These are phyloP conservation scores for Indicator maculatus DNA, from an alignment of 2,113 vertebrate species.

Conservation along the genomic window DNA sequence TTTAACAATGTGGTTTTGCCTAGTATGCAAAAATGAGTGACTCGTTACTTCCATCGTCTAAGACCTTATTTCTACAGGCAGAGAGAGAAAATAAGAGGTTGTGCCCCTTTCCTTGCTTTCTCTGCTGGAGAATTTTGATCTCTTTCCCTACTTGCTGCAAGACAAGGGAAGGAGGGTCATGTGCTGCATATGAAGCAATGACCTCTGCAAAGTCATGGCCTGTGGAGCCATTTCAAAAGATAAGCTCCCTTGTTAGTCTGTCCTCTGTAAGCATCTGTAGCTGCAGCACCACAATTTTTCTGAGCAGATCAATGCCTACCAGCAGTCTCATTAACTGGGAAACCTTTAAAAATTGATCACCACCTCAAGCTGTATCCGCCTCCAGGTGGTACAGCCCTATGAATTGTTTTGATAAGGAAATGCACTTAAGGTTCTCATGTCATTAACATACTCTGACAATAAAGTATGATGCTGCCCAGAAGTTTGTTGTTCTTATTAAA, in stretches of 20 bases:
- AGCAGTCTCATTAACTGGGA: conserved; percentile 40
- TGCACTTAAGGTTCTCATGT: neutral
- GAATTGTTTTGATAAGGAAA: conserved; percentile 17
- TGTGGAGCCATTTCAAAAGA: conserved; percentile 1
- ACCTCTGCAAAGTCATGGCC: conserved; percentile 12
- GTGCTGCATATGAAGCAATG: neutral
- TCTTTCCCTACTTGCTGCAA: neutral
- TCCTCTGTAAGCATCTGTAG: neutral
- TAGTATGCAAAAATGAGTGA: neutral
- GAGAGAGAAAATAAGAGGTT: neutral
- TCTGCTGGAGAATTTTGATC: conserved; percentile 9
- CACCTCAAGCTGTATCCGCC: neutral
- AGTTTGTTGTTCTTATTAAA: neutral
- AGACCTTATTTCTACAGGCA: fast-evolving
- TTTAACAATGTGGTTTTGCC: neutral
- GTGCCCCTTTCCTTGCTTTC: neutral
- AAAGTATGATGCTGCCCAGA: neutral
- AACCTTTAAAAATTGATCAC: conserved; percentile 47
- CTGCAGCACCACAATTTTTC: conserved; percentile 23
- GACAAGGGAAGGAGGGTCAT: neutral
- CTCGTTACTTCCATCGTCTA: neutral
- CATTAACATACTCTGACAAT: neutral
- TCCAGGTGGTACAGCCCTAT: neutral
- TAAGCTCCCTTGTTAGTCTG: conserved; percentile 25
- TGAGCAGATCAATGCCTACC: conserved; percentile 35